Conservation (phyloP, 37 sponge, comb jelly and placozoan genomes). For the Ephydatia muelleri region DNA sequence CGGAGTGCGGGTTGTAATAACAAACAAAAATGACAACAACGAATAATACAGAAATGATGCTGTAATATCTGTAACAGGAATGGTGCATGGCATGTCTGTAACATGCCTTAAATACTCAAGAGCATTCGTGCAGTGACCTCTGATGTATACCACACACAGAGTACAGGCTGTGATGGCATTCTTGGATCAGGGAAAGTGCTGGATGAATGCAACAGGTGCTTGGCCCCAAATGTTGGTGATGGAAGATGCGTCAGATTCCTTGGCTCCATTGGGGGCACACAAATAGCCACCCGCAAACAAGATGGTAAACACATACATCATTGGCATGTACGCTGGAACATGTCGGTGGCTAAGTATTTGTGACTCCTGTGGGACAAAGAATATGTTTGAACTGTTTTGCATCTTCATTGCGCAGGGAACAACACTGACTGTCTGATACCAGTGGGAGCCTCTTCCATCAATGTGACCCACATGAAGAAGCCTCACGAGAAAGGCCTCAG, state of each 20-base stretch:
- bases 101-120: not conserved
- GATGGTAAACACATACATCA: not conserved
- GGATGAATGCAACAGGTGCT: slow-evolving; percentile 49
- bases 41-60: not conserved
- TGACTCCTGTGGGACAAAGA: too few species aligned
- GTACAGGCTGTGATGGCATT: slow-evolving; percentile 52
- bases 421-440: slow-evolving; percentile 16
- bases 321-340: not conserved
- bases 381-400: too few species aligned
- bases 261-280: not conserved
- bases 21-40: not conserved
- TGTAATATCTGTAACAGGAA: too few species aligned
- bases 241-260: not conserved
- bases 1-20: not conserved
- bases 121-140: not conserved
- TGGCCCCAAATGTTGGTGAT: not conserved
- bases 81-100: not conserved
- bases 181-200: slow-evolving; percentile 36
- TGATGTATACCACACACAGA: slow-evolving; percentile 19
- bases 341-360: not conserved
- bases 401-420: not conserved
- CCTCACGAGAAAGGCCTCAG: slow-evolving; percentile 7
- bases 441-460: slow-evolving; percentile 27
- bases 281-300: not conserved
- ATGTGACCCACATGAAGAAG: slow-evolving; percentile 17